phyloP scores from a whole-genome alignment of 1,140 invertebrate species.

The Solenopsis fugax region DNA sequence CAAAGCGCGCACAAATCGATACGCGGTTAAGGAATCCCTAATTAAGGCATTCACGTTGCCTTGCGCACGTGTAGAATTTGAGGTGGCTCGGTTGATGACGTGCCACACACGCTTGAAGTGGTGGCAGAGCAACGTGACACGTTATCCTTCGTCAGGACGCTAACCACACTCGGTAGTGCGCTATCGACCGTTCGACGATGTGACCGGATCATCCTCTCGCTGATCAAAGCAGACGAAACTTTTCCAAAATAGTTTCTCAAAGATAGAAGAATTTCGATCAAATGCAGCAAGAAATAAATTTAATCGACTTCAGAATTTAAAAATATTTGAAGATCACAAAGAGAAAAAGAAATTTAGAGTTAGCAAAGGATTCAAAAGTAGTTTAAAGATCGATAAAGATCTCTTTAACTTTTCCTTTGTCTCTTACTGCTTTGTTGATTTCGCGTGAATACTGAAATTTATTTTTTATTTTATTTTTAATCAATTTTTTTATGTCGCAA shows the following conservation, averaged over 20 bases:
- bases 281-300: background rate
- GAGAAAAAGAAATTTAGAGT: background rate
- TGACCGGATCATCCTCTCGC: slow-evolving; percentile 25
- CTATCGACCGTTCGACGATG: slow-evolving; percentile 34
- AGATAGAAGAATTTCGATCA: background rate
- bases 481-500: background rate
- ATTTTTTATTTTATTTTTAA: background rate
- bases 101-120: slow-evolving; percentile 47
- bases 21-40: slow-evolving; percentile 55
- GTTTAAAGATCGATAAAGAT: background rate
- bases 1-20: background rate
- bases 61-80: slow-evolving; percentile 57
- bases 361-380: background rate
- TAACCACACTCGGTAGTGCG: slow-evolving; percentile 35
- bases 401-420: background rate
- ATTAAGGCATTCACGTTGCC: slow-evolving; percentile 57
- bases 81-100: slow-evolving; percentile 58
- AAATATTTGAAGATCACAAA: background rate
- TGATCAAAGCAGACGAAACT: slow-evolving; percentile 18
- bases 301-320: background rate
- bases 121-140: slow-evolving; percentile 56
- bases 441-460: background rate
- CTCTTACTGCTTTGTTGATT: background rate
- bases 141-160: slow-evolving; percentile 58
- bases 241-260: background rate